Base-by-base conservation (phyloP, 2,797 vertebrate genomes). In the Pampus argenteus region DNA sequence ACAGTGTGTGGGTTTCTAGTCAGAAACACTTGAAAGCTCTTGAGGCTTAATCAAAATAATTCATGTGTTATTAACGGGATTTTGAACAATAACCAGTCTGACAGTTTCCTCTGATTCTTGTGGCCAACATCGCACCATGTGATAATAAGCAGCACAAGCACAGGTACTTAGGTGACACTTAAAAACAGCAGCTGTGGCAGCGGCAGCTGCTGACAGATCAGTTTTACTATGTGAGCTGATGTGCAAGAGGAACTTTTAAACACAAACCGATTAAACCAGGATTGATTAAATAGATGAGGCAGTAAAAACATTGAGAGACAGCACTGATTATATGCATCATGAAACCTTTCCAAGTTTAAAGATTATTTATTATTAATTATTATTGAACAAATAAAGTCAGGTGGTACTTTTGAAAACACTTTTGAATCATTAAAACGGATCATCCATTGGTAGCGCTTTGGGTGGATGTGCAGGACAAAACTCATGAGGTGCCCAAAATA, bases 161-260 rank as follows among this genome's bases (percentile, higher is more conserved):
- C 52, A 69, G 52, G 60, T 66, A 28, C 45, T 62, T 45, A 42
- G 51, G 57, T 78, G 48, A 63, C 52, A 38, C 26, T 54, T 44
- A 17, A 51, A 57, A 51, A 62, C 36, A 28, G 65, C 69, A 74
- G 69, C 65, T 73, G 78, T 22, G 64, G 59, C 59, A 66, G 62
- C 74, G 29, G 61, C 2, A 42, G 50, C 51, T 71, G 79, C 70
- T 61, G 73, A 48, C 42, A 45, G 25, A 49, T 66, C 26, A 8
- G 20, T 2, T n/a, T n/a, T n/a, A n/a, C n/a, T n/a, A n/a, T 73
- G 40, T 13, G 25, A 71, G 47, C 18, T 26, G 42, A 54, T 45
- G 28, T 10, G n/a, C 25, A 36, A 2, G 6, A 8, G 31, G 23
- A 26, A n/a, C 6, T 25, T 66, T 49, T 9, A 26, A 50, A 54